Conservation (phyloP, 2,888 invertebrate genomes). For the Elmis aenea region DNA sequence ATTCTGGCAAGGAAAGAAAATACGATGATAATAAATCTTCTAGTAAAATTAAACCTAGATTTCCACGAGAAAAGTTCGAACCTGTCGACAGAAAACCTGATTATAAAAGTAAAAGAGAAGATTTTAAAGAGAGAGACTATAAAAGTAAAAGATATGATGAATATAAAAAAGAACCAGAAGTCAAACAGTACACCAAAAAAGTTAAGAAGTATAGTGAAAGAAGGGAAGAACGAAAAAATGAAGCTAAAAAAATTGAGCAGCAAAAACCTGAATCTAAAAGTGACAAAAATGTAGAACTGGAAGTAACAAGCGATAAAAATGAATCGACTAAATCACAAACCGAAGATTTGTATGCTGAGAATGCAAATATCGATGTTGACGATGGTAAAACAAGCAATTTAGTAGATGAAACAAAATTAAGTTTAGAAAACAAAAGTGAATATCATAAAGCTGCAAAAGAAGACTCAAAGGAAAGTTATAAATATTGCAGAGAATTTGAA, state of each 20-base stretch:
- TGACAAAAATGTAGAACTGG: conserved; percentile 8
- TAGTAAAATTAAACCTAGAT: conserved; percentile 33
- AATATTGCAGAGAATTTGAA: too few relatives aligned
- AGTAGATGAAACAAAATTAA: not conserved
- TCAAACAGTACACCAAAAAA: conserved; percentile 30
- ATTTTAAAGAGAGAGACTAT: conserved; percentile 29
- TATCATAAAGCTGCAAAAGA: conserved; percentile 3
- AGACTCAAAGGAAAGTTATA: conserved; percentile 1
- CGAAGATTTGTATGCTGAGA: not conserved
- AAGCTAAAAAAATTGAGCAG: conserved; percentile 38
- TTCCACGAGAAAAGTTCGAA: conserved; percentile 29
- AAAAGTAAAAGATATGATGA: conserved; percentile 32
- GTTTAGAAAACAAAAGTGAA: not conserved
- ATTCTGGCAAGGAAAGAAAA: conserved; percentile 34
- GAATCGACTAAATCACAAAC: not conserved
- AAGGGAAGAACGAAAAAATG: conserved; percentile 43
- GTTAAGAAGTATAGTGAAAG: conserved; percentile 45
- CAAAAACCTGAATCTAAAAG: conserved; percentile 24
- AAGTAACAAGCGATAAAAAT: conserved; percentile 1
- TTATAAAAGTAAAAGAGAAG: conserved; percentile 26
- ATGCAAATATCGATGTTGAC: not conserved
- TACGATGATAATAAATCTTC: conserved; percentile 35
- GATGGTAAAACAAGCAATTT: not conserved
- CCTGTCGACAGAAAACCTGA: conserved; percentile 20
- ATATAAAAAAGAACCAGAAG: conserved; percentile 26